Evolutionary conservation across 2,797 vertebrate genomes (phyloP).

Genomic region (Molossus alvarezi): DNA sequence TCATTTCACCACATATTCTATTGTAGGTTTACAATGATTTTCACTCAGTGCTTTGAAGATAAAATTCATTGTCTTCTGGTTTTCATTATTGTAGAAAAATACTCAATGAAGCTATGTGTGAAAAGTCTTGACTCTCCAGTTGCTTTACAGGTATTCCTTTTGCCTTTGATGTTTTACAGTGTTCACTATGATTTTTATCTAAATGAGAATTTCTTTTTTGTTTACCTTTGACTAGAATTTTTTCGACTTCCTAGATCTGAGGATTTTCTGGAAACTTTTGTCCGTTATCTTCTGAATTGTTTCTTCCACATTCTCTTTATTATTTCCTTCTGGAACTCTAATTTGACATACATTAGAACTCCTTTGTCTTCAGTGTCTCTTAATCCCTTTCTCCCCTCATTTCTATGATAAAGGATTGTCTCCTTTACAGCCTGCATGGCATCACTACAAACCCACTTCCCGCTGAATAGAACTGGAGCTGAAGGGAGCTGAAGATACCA

Average conservation of each 20-base stretch:
- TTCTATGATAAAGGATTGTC: background rate
- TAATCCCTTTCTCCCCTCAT: background rate
- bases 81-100: conserved; percentile 44
- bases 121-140: background rate
- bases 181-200: conserved; percentile 33
- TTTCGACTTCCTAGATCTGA: conserved; percentile 30
- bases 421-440: background rate
- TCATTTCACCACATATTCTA: conserved; percentile 1
- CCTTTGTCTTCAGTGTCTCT: conserved; percentile 21
- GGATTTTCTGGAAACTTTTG: background rate
- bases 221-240: conserved; percentile 11
- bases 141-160: background rate
- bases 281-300: conserved; percentile 1
- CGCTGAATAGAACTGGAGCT: conserved; percentile 54
- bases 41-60: conserved; percentile 24
- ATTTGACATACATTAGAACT: background rate
- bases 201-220: background rate
- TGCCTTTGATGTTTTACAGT: conserved; percentile 34
- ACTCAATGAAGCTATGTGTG: background rate
- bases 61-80: conserved; percentile 8
- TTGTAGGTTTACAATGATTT: background rate
- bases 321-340: background rate
- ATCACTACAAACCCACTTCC: conserved; percentile 43
- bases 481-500: background rate
- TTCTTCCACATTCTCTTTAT: conserved; percentile 8